Conservation (phyloP, 2,113 vertebrate species). For the Chamaea fasciata region DNA sequence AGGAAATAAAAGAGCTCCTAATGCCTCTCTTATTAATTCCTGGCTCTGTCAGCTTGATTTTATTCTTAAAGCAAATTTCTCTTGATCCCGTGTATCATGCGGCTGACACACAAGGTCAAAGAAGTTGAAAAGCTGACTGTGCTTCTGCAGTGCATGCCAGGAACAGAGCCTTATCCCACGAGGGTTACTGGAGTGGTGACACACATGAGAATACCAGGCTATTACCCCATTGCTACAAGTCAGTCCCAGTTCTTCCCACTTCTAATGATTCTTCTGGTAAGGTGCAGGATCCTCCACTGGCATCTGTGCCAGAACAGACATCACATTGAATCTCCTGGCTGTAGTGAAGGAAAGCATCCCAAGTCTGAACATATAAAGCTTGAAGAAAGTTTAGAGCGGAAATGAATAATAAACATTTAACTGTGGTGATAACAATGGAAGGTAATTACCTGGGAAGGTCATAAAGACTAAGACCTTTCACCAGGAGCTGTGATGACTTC, state of each 20-base stretch:
- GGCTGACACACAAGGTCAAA: neutral
- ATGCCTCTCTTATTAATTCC: neutral
- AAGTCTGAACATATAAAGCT: neutral
- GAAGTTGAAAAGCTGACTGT: neutral
- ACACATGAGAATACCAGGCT: neutral
- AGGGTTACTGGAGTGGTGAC: neutral
- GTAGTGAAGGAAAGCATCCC: neutral
- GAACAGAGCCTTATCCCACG: neutral
- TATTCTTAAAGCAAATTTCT: neutral
- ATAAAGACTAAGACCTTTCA: neutral
- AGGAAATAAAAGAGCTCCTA: neutral
- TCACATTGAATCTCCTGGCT: neutral
- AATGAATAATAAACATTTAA: neutral
- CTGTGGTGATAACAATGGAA: neutral
- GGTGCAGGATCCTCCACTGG: neutral
- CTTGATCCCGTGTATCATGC: neutral
- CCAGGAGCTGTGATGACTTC: neutral
- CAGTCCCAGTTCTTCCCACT: neutral
- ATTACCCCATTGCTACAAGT: neutral
- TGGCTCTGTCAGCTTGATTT: neutral
- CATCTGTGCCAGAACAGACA: neutral
- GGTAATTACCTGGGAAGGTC: neutral
- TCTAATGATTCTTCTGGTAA: neutral
- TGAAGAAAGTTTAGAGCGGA: neutral
- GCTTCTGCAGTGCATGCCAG: neutral